Base-by-base conservation (phyloP, 2,797 vertebrate species). In the Acrocephalus scirpaceus region DNA sequence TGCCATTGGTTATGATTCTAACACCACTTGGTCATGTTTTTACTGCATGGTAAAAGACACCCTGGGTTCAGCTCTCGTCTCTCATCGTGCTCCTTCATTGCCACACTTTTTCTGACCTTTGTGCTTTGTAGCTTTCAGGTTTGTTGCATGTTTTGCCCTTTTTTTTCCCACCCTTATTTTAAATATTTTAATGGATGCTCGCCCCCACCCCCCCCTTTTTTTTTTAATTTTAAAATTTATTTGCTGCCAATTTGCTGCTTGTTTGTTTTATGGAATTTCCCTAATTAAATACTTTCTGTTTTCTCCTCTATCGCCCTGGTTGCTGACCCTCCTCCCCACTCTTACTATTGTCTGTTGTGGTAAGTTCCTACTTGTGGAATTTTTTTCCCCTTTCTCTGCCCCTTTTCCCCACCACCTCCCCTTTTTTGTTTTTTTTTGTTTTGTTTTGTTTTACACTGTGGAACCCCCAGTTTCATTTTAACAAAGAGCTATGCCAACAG, bases 261-360 rank as follows among this genome's bases (percentile, higher is more conserved):
- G 97, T 97, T 98, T 97, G 98, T 98, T 98, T 98, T 98, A 98
- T 98, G 97, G 98, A 98, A 98, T 98, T 98, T 98, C 98, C 98
- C 98, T 99, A 98, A 99, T 99, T 99, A 99, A 99, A 98, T 99
- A 98, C 99, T 98, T 99, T 99, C 98, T 99, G 98, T 99, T 99
- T 99, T 99, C 98, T 99, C 98, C 98, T 98, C 99, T 99, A 98
- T 99, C 98, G 98, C 98, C 98, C 99, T 98, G 99, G 99, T 99
- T 99, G 99, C 99, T 98, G 99, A 99, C 98, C 98, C 98, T 99
- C 98, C 98, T 99, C 98, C 99, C 99, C 98, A 99, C 99, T 99
- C 99, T 99, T 99, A 99, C 99, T 99, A 99, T 99, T 99, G 98
- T 99, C 98, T 99, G 97, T 99, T 99, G 98, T 99, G 99, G 99